A percentile compares a stretch with the other conserved stretches of the same genome.
Evolutionary conservation across 2,797 vertebrate genomes (phyloP).

Genomic region (Hoplostethus atlanticus): DNA sequence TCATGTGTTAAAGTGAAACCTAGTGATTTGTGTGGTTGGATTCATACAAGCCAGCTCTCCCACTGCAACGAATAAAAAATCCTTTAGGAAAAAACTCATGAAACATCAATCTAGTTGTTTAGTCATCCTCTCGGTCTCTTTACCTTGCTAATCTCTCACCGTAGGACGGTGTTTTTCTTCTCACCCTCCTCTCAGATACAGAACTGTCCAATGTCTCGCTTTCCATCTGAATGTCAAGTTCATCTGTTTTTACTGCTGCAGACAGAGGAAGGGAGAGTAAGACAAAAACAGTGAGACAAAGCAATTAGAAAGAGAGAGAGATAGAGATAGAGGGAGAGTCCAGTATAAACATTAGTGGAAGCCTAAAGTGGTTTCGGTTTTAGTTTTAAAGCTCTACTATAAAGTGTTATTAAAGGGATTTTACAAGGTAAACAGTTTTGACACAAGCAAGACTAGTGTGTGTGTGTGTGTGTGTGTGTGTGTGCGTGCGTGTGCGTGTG

Average conservation of each 20-base stretch:
- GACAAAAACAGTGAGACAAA: not conserved
- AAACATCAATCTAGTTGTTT: constrained; percentile 18
- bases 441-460: constrained; percentile 40
- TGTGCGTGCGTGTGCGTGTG: not conserved
- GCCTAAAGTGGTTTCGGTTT: constrained; percentile 65
- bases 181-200: constrained; percentile 22
- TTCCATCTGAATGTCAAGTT: not conserved
- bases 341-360: constrained; percentile 58
- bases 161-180: not conserved
- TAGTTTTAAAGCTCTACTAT: constrained; percentile 55
- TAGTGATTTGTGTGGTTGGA: constrained; percentile 32
- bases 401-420: constrained; percentile 65
- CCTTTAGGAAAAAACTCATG: not conserved
- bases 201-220: not conserved
- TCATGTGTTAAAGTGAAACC: constrained; percentile 40
- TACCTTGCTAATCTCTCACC: not conserved
- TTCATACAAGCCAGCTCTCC: not conserved
- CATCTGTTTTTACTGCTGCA: not conserved
- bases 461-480: not conserved
- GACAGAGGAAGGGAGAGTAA: not conserved
- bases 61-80: constrained; percentile 1
- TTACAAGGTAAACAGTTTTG: constrained; percentile 62
- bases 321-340: not conserved
- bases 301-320: not conserved
- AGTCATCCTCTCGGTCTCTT: not conserved